Conservation (phyloP, 1,140 invertebrate species). For the Bombyx mori region DNA sequence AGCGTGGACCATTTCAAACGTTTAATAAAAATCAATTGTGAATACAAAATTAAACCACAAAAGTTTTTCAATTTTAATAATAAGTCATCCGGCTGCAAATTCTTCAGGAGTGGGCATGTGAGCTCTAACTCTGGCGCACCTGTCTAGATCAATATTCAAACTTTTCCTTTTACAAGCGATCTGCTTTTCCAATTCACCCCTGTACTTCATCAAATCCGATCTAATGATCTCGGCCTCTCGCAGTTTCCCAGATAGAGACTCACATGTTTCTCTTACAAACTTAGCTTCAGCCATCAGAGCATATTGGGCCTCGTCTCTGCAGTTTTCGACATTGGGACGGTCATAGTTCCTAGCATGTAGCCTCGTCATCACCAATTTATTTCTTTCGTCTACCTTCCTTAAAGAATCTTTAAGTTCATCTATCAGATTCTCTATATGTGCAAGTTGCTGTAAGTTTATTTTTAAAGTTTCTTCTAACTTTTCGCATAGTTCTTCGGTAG, state of each 20-base stretch:
- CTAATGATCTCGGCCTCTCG: constrained; percentile 74
- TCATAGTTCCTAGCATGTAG: constrained; percentile 76
- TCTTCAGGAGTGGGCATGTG: constrained; percentile 78
- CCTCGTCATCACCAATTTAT: constrained; percentile 83
- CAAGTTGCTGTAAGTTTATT: constrained; percentile 73
- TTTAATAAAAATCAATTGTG: background rate
- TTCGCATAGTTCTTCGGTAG: constrained; percentile 75
- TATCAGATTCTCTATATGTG: constrained; percentile 79
- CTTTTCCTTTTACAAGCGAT: constrained; percentile 81
- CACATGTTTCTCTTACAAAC: constrained; percentile 38
- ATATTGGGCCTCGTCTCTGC: constrained; percentile 78
- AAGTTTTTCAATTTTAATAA: background rate
- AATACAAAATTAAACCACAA: background rate
- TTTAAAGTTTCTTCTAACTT: constrained; percentile 77
- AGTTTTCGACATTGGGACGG: constrained; percentile 79
- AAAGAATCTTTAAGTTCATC: constrained; percentile 73
- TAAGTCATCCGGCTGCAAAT: constrained; percentile 55
- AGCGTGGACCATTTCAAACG: no score
- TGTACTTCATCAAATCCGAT: constrained; percentile 72
- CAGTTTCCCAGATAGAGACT: constrained; percentile 66
- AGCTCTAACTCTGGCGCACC: constrained; percentile 75
- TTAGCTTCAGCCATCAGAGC: constrained; percentile 63
- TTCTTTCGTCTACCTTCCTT: constrained; percentile 74
- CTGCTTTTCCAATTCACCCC: constrained; percentile 78
- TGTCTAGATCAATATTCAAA: constrained; percentile 78